Base-by-base conservation (phyloP, 2,113 vertebrate species). In the Pelobates fuscus region DNA sequence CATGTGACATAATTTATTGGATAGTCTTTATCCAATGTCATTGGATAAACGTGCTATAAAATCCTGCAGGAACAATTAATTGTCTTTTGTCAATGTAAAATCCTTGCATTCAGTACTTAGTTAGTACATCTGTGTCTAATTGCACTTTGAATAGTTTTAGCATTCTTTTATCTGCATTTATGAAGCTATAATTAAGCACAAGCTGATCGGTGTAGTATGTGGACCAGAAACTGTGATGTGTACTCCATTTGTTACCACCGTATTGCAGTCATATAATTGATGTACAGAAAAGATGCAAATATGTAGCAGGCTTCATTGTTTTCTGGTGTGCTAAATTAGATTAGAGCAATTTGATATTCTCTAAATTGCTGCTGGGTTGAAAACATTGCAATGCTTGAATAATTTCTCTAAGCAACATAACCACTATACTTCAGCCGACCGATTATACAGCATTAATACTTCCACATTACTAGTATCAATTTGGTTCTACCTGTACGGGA, bases 221-320 rank as follows among this genome's bases (percentile, higher is more conserved):
- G n/a, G n/a, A n/a, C n/a, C n/a, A n/a, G n/a, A n/a, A n/a, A n/a
- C n/a, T n/a, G n/a, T n/a, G n/a, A n/a, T n/a, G n/a, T n/a, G n/a
- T n/a, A n/a, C n/a, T n/a, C n/a, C n/a, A n/a, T n/a, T n/a, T n/a
- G n/a, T n/a, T n/a, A n/a, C 5, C 32, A 37, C 32, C 32, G 10
- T 37, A 37, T 37, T 37, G 32, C 5, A 37, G 32, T 49, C n/a
- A n/a, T n/a, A n/a, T n/a, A n/a, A n/a, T n/a, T n/a, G n/a, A n/a
- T 49, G 17, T 49, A 49, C 44, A 49, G 17, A 18, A 18, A 49
- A 52, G 49, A 12, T 17, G 43, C n/a, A 65, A n/a, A 55, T 49
- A 49, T 49, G 55, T 61, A 52, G 55, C 55, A 67, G 43, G 57
- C 57, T 37, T 77, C 25, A 67, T 75, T 77, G 55, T 60, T 59